Evolutionary conservation across 2,888 invertebrate genomes (phyloP).

Genomic region (Molorchus minor): DNA sequence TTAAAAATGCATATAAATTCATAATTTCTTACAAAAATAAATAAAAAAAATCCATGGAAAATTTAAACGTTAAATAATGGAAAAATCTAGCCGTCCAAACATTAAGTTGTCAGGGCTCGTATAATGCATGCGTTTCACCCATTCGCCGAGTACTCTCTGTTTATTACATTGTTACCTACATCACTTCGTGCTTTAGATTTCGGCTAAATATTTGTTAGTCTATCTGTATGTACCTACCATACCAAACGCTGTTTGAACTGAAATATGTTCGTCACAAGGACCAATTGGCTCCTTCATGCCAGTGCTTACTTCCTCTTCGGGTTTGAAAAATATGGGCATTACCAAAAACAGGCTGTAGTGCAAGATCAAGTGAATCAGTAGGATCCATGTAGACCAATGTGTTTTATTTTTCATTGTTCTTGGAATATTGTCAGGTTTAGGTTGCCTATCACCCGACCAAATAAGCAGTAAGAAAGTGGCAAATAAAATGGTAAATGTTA

Average conservation of each 20-base stretch:
- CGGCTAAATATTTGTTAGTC: too few relatives aligned
- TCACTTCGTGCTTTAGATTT: too few relatives aligned
- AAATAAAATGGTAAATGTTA: constrained; percentile 74
- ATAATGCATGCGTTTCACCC: too few relatives aligned
- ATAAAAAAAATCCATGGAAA: too few relatives aligned
- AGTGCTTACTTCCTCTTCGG: constrained; percentile 72
- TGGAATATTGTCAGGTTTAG: constrained; percentile 50
- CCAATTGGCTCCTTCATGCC: constrained; percentile 82
- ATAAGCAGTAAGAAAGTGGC: constrained; percentile 68
- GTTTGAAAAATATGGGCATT: constrained; percentile 72
- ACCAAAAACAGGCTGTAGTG: constrained; percentile 73
- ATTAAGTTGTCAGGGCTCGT: too few relatives aligned
- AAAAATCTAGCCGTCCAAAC: too few relatives aligned
- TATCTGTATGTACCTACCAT: constrained; percentile 65
- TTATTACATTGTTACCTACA: too few relatives aligned
- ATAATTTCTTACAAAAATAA: too few relatives aligned
- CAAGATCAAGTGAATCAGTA: constrained; percentile 65
- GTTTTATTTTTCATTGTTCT: constrained; percentile 35
- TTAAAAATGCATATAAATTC: too few relatives aligned
- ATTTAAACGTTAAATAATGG: too few relatives aligned
- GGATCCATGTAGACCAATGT: constrained; percentile 56
- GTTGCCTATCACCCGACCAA: constrained; percentile 69
- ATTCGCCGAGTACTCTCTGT: too few relatives aligned
- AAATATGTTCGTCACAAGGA: constrained; percentile 70
- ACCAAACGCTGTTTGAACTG: constrained; percentile 73